Evolutionary conservation across 37 sponge, comb jelly and placozoan genomes (phyloP).

Genomic region (Hormiphora californensis): DNA sequence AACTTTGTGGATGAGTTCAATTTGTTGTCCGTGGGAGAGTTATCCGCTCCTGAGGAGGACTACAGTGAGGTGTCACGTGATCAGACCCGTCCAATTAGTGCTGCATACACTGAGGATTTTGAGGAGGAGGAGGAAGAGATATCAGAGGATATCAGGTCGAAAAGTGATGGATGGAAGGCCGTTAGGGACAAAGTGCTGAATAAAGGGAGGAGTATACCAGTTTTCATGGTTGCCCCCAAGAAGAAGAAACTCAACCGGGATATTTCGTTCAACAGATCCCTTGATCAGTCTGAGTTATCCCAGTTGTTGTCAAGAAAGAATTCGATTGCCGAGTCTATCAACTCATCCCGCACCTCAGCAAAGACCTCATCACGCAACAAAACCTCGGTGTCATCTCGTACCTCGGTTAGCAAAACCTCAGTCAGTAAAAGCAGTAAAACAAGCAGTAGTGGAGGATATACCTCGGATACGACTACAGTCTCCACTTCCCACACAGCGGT

Average conservation of each 20-base stretch:
- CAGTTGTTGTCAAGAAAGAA: not conserved
- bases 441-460: not conserved
- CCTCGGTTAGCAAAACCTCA: not conserved
- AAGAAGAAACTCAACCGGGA: not conserved
- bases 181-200: not conserved
- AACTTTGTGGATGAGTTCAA: constrained; percentile 42
- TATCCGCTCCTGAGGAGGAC: not conserved
- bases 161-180: constrained; percentile 2
- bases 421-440: not conserved
- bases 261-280: not conserved
- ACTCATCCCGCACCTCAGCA: no score
- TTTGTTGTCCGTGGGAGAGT: constrained; percentile 13
- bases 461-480: not conserved
- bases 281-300: not conserved
- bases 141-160: not conserved
- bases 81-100: not conserved
- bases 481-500: not conserved
- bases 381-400: not conserved
- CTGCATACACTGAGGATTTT: not conserved
- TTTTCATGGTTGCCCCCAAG: constrained; percentile 2
- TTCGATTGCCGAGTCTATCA: not conserved
- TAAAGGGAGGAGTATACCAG: not conserved
- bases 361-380: no score
- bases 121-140: constrained; percentile 32
- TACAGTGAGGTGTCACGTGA: not conserved